A percentile compares a stretch with the other conserved stretches of the same genome.
phyloP scores from a whole-genome alignment of 2,888 invertebrate genomes.

The Cephus pygmeus region DNA sequence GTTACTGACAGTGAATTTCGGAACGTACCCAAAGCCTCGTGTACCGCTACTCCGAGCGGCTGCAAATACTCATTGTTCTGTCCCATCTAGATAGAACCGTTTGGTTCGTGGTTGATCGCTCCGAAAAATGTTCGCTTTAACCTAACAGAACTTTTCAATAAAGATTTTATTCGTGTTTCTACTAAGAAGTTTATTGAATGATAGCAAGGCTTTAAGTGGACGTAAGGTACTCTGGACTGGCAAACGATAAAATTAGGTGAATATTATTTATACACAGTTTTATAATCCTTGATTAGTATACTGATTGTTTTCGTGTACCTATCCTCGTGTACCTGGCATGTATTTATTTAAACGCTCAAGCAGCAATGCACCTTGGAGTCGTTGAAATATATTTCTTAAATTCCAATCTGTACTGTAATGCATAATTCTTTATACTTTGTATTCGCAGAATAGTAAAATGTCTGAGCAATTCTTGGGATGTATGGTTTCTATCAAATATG shows the following conservation, averaged over 20 bases:
- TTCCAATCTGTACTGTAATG: not conserved
- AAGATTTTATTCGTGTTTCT: not conserved
- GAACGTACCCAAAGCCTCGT: not conserved
- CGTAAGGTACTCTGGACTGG: not conserved
- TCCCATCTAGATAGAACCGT: not conserved
- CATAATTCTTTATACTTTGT: not conserved
- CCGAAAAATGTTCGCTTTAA: not conserved
- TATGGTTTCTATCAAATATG: conserved; percentile 86
- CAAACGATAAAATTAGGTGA: not conserved
- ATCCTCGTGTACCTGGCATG: not conserved
- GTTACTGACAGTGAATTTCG: too few relatives aligned
- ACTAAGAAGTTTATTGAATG: not conserved
- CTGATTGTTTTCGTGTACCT: not conserved
- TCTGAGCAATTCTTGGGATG: conserved; percentile 71
- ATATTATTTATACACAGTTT: not conserved
- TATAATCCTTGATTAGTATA: not conserved
- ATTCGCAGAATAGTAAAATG: conserved; percentile 38
- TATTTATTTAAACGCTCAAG: not conserved
- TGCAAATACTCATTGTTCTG: not conserved
- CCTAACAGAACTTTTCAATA: not conserved
- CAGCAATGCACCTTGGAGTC: not conserved
- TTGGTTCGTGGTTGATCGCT: not conserved
- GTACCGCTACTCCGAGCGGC: not conserved
- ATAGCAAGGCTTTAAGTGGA: not conserved
- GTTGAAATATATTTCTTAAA: not conserved